phyloP scores from a whole-genome alignment of 2,888 invertebrate genomes.

The Rhingia rostrata region DNA sequence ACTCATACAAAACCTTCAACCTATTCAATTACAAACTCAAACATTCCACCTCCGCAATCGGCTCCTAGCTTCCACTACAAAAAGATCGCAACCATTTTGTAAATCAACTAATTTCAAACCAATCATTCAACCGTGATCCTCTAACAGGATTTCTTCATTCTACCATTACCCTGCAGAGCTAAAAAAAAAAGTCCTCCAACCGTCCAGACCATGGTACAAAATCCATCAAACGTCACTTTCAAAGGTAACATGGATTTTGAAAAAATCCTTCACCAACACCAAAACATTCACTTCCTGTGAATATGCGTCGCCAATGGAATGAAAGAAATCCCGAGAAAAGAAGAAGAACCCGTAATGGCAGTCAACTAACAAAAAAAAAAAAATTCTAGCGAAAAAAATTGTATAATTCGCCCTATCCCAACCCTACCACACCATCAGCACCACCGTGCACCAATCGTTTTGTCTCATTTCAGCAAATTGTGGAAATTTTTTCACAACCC shows the following conservation, averaged over 20 bases:
- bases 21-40: too few species aligned
- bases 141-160: constrained; percentile 57
- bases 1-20: too few species aligned
- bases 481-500: constrained; percentile 56
- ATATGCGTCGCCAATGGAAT: constrained; percentile 35
- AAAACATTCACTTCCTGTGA: constrained; percentile 27
- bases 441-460: constrained; percentile 60
- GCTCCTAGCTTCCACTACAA: background rate
- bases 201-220: constrained; percentile 17
- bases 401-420: constrained; percentile 13
- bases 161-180: background rate
- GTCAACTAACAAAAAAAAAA: constrained; percentile 28
- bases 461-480: constrained; percentile 72
- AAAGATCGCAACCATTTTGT: constrained; percentile 52
- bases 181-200: constrained; percentile 10
- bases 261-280: constrained; percentile 40
- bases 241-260: constrained; percentile 51
- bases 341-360: constrained; percentile 46
- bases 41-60: too few species aligned
- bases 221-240: constrained; percentile 63
- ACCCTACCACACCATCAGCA: constrained; percentile 37
- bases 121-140: constrained; percentile 61
- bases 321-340: constrained; percentile 56
- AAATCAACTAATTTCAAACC: constrained; percentile 45
- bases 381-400: constrained; percentile 21